Percentiles rank a stretch among this genome's conserved stretches.
Conservation (phyloP, 1,140 invertebrate genomes). For the Stegodyphus mimosarum region DNA sequence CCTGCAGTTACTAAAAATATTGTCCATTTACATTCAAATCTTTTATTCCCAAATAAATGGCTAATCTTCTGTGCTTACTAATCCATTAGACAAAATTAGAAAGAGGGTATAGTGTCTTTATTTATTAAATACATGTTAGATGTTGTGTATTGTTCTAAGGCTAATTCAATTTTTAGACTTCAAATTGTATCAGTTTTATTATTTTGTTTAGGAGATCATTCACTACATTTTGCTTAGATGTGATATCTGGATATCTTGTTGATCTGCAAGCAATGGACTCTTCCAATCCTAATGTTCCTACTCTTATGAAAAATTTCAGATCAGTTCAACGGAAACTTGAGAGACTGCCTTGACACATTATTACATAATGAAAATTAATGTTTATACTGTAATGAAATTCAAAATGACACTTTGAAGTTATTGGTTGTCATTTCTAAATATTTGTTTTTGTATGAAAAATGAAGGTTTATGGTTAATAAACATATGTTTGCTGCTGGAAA, state of each 20-base stretch:
- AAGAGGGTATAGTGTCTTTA: no score
- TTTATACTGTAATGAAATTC: not conserved
- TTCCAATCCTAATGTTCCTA: constrained; percentile 63
- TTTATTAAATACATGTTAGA: no score
- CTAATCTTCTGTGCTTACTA: no score
- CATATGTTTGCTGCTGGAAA: not conserved
- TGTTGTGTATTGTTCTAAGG: no score
- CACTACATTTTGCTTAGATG: constrained; percentile 66
- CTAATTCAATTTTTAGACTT: no score
- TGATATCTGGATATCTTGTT: constrained; percentile 68
- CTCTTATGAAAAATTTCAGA: constrained; percentile 65
- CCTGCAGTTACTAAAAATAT: no score
- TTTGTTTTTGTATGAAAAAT: not conserved
- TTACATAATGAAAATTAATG: not conserved
- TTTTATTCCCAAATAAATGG: no score
- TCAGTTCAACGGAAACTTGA: constrained; percentile 66
- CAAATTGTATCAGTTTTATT: no score
- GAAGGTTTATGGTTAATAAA: not conserved
- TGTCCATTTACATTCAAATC: no score
- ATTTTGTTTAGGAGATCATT: constrained; percentile 65
- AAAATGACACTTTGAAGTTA: not conserved
- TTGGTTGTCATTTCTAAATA: not conserved
- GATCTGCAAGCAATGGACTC: constrained; percentile 68
- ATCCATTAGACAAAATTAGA: no score
- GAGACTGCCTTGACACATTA: constrained; percentile 61